Conservation (phyloP, 2,797 vertebrate species). For the Melanotaenia nigrans region DNA sequence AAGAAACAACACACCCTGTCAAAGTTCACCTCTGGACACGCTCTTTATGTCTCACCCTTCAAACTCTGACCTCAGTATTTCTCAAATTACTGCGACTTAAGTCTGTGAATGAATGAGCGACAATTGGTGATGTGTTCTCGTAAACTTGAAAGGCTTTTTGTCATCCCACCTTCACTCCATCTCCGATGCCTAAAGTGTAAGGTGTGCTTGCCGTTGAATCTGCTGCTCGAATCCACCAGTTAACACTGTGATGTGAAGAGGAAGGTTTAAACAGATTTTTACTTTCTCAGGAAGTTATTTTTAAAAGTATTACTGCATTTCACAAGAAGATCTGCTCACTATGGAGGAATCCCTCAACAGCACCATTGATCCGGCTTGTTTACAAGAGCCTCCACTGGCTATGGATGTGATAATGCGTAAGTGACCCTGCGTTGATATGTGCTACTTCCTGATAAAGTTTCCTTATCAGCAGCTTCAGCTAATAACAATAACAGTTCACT, state of each 20-base stretch:
- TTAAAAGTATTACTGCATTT: background rate
- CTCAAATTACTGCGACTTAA: constrained; percentile 37
- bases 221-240: background rate
- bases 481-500: background rate
- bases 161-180: constrained; percentile 34
- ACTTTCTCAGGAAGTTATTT: background rate
- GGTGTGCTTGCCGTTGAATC: constrained; percentile 13
- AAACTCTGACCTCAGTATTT: constrained; percentile 32
- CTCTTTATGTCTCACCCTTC: background rate
- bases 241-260: background rate
- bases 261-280: constrained; percentile 3
- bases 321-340: constrained; percentile 4
- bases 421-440: constrained; percentile 55
- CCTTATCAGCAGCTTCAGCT: constrained; percentile 29
- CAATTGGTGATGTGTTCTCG: constrained; percentile 26
- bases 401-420: constrained; percentile 82
- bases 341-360: constrained; percentile 69
- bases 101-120: constrained; percentile 70
- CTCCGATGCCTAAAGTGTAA: constrained; percentile 23
- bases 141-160: constrained; percentile 31
- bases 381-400: constrained; percentile 81
- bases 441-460: constrained; percentile 34
- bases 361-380: constrained; percentile 79
- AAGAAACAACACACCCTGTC: constrained; percentile 55
- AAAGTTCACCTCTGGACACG: constrained; percentile 58